Base-by-base conservation (phyloP, 2,888 invertebrate species). In the Parnassius apollo region DNA sequence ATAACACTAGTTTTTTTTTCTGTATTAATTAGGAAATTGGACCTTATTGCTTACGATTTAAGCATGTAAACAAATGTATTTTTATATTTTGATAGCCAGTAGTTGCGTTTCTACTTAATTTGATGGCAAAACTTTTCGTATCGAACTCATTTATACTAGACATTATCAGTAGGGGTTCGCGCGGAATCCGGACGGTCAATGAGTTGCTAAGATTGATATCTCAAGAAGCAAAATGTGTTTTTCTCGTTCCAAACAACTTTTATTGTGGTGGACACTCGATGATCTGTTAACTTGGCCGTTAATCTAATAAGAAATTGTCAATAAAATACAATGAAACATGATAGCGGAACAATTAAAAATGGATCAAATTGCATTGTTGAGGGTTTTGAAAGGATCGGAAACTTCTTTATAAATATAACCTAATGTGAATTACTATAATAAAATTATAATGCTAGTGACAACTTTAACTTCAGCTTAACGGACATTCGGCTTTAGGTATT, bases 121-220 rank as follows among this genome's bases (percentile, higher is more conserved):
- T 90, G 86, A 89, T 88, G 83, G 82, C 77, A 78, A 85, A 89
- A 87, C 77, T 91, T 86, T 83, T 73, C 75, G 79, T 86, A 88
- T 87, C 82, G 74, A 78, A 79, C 77, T 86, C 86, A 87, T 89
- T 90, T 87, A 85, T 87, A 83, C 78, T 67, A 62, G 64, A 75
- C 74, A 76, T 78, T 85, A 86, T 83, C 81, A 74, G 77, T 68
- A 57, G 71, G 80, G 83, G 84, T 84, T 81, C 80, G 74, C 81
- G 77, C 79, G 74, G 74, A 74, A 66, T 73, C 73, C 70, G 72
- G 66, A 69, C 70, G 74, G 73, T 74, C 75, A 76, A 77, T 78
- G 76, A 71, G 74, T 68, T 69, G 69, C 66, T 69, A 71, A 81
- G 82, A 83, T 81, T 78, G 74, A 74, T 80, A 82, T 85, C 81